phyloP scores from a whole-genome alignment of 35 echinoderm and acorn worm genomes.

The Strongylocentrotus purpuratus region DNA sequence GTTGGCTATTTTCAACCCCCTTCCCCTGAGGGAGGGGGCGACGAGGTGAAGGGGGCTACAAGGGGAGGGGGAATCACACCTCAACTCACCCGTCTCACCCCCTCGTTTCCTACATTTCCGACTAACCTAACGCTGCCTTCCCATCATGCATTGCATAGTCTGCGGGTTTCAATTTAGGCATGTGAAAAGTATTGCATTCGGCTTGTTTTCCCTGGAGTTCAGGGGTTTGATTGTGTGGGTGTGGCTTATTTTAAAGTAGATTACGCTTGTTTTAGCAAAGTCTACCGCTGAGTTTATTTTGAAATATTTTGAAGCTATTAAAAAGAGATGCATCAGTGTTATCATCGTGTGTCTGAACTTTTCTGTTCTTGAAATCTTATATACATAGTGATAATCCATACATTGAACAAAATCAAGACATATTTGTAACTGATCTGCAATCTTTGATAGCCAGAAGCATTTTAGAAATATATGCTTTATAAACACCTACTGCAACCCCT shows the following conservation, averaged over 20 bases:
- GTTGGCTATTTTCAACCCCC: not conserved
- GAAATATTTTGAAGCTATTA: no score
- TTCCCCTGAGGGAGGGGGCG: constrained; percentile 23
- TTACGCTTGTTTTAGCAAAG: not conserved
- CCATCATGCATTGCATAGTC: not conserved
- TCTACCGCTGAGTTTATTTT: no score
- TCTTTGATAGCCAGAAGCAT: no score
- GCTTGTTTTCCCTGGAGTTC: not conserved
- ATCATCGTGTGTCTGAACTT: no score
- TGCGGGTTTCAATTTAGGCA: not conserved
- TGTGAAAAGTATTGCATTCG: not conserved
- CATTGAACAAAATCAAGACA: no score
- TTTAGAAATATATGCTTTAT: no score
- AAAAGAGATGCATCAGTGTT: no score
- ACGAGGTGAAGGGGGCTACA: not conserved
- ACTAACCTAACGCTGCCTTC: not conserved
- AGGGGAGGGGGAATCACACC: not conserved
- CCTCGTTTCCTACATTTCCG: not conserved
- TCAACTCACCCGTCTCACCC: not conserved
- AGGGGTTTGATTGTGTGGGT: not conserved
- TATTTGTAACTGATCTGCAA: no score
- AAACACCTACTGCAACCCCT: no score
- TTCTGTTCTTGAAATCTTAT: no score
- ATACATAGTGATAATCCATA: no score
- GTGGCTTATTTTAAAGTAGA: not conserved